A percentile compares a stretch with the other conserved stretches of the same genome.
phyloP scores from a whole-genome alignment of 92 coral and sea anemone genomes.

The Palythoa grandiflora region DNA sequence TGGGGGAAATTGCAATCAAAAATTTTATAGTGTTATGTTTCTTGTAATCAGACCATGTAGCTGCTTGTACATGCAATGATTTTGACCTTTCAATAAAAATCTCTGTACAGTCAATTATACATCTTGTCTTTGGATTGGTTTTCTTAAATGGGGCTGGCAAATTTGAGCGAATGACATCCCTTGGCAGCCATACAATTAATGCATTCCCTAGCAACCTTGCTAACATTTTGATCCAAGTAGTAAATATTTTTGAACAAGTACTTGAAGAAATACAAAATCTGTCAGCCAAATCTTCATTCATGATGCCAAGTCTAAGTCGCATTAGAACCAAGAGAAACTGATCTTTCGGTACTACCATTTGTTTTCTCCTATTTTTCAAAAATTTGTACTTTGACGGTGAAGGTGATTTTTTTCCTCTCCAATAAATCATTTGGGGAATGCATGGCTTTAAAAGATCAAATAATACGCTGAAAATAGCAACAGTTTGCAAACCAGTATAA shows the following conservation, averaged over 20 bases:
- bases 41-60: constrained; percentile 51
- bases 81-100: constrained; percentile 40
- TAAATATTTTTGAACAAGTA: constrained; percentile 48
- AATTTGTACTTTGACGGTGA: constrained; percentile 35
- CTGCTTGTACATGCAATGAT: constrained; percentile 33
- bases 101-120: constrained; percentile 52
- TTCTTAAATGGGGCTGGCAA: constrained; percentile 24
- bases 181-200: constrained; percentile 37
- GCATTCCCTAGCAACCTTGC: constrained; percentile 42
- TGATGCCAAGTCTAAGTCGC: constrained; percentile 43
- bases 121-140: not conserved
- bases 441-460: constrained; percentile 45
- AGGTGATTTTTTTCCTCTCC: constrained; percentile 52
- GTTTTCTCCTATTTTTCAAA: constrained; percentile 26
- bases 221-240: constrained; percentile 50
- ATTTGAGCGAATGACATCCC: constrained; percentile 37
- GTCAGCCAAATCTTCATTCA: constrained; percentile 53
- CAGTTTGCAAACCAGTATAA: constrained; percentile 50
- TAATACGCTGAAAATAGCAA: constrained; percentile 42
- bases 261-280: constrained; percentile 50
- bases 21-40: constrained; percentile 55
- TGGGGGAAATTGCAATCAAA: constrained; percentile 42
- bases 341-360: constrained; percentile 27
- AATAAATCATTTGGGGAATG: constrained; percentile 40
- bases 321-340: constrained; percentile 53